phyloP scores from a whole-genome alignment of 2,797 vertebrate species.

The Melanotaenia trifasciata region DNA sequence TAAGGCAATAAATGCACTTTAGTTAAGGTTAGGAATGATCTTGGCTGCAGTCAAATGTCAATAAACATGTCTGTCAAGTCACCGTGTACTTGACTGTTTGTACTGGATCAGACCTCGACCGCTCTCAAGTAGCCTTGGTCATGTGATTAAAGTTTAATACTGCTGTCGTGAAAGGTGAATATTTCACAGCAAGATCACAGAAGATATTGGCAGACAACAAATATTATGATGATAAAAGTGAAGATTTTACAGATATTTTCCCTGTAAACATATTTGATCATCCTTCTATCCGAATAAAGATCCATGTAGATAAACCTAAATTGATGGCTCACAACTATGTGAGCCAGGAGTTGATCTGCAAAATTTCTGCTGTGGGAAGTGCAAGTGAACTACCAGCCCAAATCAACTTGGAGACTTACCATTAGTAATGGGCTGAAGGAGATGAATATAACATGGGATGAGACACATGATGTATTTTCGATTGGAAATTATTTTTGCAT shows the following conservation, averaged over 20 bases:
- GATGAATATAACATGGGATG: no score
- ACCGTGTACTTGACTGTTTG: neutral
- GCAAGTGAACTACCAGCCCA: no score
- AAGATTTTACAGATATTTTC: neutral
- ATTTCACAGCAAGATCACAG: neutral
- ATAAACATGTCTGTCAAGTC: slow-evolving; percentile 7
- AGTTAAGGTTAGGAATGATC: slow-evolving; percentile 12
- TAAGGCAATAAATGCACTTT: slow-evolving; percentile 15
- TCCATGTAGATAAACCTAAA: no score
- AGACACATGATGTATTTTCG: no score
- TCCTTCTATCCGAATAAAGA: no score
- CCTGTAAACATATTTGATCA: neutral
- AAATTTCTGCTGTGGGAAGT: no score
- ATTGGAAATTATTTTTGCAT: no score
- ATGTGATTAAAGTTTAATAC: neutral
- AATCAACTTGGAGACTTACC: no score
- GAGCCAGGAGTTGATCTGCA: no score
- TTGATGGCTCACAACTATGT: no score
- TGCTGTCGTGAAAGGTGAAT: neutral
- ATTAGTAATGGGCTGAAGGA: no score
- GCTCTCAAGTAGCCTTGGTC: neutral
- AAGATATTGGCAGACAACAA: neutral
- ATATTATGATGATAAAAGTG: neutral
- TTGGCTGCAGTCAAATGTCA: slow-evolving; percentile 22
- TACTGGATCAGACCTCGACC: neutral